Base-by-base conservation (phyloP, 35 echinoderm and acorn worm species). In the Anneissia japonica region DNA sequence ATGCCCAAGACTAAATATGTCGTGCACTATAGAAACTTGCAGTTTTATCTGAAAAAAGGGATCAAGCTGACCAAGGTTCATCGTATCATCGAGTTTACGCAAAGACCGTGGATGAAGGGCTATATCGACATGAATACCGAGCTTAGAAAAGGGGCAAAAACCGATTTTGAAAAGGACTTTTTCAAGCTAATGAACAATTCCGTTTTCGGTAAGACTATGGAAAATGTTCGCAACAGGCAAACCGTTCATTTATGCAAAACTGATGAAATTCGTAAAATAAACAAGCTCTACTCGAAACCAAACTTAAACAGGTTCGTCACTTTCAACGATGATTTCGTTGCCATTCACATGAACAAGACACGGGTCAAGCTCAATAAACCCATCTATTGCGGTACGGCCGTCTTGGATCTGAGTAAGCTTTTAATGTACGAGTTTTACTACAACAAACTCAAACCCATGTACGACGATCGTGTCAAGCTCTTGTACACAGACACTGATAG, bases 401-500 rank as follows among this genome's bases (percentile, higher is more conserved):
- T 86, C 21, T 26, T 76, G 4, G 84, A 86, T 40, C 32, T 86
- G 26, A 37, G 23, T 17, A 86, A 86, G 84, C 10, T 6, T 11
- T 38, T 77, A 1, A 86, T 86, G 84, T 86, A 86, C 74, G 74
- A 77, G 72, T 86, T 77, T 17, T 29, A 35, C 16, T 86, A 82
- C 40, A 82, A 82, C 28, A 36, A 82, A 40, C 36, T 82, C 2
- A 45, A 82, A 46, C 12, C 31, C 36, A 30, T 39, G 40, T 82
- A 82, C 29, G 84, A 64, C 17, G 72, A 13, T 19, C 29, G 40
- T 21, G 75, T 46, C 32, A 17, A 86, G 33, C 16, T 86, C 26
- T 37, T 86, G 35, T 86, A 86, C 39, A 86, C 64, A 34, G 72
- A 86, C 84, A 86, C 84, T 7, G 84, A 86, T 74, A 38, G 3